Base-by-base conservation (phyloP, 2,113 vertebrate species). In the Choloepus hoffmanni region DNA sequence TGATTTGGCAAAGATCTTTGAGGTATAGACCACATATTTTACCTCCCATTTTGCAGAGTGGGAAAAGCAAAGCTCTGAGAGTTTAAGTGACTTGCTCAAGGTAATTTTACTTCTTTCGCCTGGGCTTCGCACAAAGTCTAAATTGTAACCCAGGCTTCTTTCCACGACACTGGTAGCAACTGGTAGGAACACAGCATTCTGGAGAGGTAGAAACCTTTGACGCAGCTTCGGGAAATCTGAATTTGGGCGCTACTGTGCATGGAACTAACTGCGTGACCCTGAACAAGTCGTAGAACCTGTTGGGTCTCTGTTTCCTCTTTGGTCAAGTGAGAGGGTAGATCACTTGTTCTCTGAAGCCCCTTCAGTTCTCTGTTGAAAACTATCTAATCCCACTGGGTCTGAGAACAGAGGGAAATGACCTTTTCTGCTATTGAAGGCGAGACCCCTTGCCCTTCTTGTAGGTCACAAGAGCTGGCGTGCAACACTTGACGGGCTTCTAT, bases 1-100 rank as follows among this genome's bases (percentile, higher is more conserved):
- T 83, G 77, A 89, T 95, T 81, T 92, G 48, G 16, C 63, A 81
- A 3, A 76, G 65, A 90, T 97, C 96, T 95, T 67, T 82, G 78
- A 94, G 91, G 89, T 33, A 85, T 58, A n/a, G 12, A 85, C 78
- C 63, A 14, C 93, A 79, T 33, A 8, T 63, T 90, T 97, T 89
- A 82, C 86, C 67, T 93, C 89, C 74, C 50, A 2, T 70, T 92
- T 83, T 82, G 78, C 91, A 89, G 58, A 83, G 68, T 33, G 60
- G 72, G 73, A 88, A 93, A 89, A 55, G 70, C 58, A 68, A 45
- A 94, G 63, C 58, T 86, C 8, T 0, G 72, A 1, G 7, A n/a
- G 28, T 67, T 85, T 43, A 15, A 24, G 19, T 15, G 3, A 62
- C 45, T 79, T 72, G 50, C 63, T 78, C 43, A 8, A 60, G 81